phyloP scores from a whole-genome alignment of 2,888 invertebrate species.

The Sthenelais limicola region DNA sequence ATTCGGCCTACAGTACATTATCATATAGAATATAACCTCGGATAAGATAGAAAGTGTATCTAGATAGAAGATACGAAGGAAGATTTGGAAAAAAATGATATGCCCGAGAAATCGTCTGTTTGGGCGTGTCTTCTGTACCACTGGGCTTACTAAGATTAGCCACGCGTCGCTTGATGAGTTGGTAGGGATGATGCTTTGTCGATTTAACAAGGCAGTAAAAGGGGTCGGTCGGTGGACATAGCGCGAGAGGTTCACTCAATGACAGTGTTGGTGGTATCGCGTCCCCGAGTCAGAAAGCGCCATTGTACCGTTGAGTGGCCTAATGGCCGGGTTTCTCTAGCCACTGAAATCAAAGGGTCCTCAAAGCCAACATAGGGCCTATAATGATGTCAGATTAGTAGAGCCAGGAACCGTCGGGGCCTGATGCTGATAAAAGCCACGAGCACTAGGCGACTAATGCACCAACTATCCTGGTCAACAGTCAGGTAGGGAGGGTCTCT shows the following conservation, averaged over 20 bases:
- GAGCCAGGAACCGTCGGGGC: neutral
- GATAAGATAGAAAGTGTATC: too few species aligned
- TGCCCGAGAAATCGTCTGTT: too few species aligned
- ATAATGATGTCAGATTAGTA: conserved; percentile 17
- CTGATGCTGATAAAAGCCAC: neutral
- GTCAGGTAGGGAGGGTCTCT: neutral
- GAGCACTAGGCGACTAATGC: neutral
- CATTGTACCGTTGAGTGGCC: conserved; percentile 30
- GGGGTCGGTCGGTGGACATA: conserved; percentile 1
- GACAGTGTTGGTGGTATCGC: neutral
- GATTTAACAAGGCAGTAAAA: conserved; percentile 26
- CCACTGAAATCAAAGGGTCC: conserved; percentile 2
- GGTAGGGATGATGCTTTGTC: too few species aligned
- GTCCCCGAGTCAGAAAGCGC: neutral
- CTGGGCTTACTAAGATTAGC: too few species aligned
- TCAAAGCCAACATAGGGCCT: neutral
- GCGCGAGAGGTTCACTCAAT: too few species aligned
- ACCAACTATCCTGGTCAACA: neutral
- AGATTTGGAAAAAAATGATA: too few species aligned
- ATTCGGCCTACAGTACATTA: too few species aligned
- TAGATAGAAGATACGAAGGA: too few species aligned
- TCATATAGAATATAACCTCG: too few species aligned
- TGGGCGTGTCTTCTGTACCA: too few species aligned
- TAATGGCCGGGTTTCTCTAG: conserved; percentile 4
- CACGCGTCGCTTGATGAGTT: too few species aligned